phyloP scores from a whole-genome alignment of 2,797 vertebrate species.

The Pempheris klunzingeri region DNA sequence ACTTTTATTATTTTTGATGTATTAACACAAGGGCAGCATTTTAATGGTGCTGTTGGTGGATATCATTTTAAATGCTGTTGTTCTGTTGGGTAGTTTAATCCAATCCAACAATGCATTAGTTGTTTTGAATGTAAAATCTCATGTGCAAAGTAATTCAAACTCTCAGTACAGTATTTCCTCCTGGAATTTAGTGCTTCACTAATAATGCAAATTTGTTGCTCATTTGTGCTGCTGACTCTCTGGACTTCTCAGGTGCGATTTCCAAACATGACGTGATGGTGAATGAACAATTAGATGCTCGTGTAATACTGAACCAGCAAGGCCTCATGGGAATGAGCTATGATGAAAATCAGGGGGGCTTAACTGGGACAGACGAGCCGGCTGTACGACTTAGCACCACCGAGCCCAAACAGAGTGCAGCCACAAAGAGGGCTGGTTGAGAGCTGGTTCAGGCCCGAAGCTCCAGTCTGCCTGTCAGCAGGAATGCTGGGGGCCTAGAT shows the following conservation, averaged over 20 bases:
- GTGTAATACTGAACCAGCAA: constrained; percentile 18
- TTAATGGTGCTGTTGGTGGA: not conserved
- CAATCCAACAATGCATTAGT: too few relatives aligned
- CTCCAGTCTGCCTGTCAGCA: constrained; percentile 80
- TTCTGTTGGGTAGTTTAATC: not conserved
- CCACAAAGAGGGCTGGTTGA: constrained; percentile 66
- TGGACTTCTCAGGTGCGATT: not conserved
- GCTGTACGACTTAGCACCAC: constrained; percentile 73
- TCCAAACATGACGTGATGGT: too few relatives aligned
- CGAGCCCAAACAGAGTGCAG: constrained; percentile 67
- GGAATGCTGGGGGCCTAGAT: constrained; percentile 63
- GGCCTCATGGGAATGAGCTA: constrained; percentile 16
- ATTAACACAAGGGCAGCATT: not conserved
- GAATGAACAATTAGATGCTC: constrained; percentile 10
- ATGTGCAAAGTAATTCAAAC: too few relatives aligned
- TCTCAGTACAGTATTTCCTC: too few relatives aligned
- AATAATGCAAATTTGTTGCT: not conserved
- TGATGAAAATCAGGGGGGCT: constrained; percentile 54
- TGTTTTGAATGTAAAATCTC: too few relatives aligned
- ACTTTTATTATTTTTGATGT: not conserved
- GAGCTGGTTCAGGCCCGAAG: constrained; percentile 55
- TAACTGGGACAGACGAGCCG: constrained; percentile 58
- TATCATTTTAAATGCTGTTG: not conserved
- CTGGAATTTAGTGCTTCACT: too few relatives aligned
- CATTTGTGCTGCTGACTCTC: not conserved